phyloP scores from a whole-genome alignment of 2,113 vertebrate genomes.

The Ictidomys tridecemlineatus region DNA sequence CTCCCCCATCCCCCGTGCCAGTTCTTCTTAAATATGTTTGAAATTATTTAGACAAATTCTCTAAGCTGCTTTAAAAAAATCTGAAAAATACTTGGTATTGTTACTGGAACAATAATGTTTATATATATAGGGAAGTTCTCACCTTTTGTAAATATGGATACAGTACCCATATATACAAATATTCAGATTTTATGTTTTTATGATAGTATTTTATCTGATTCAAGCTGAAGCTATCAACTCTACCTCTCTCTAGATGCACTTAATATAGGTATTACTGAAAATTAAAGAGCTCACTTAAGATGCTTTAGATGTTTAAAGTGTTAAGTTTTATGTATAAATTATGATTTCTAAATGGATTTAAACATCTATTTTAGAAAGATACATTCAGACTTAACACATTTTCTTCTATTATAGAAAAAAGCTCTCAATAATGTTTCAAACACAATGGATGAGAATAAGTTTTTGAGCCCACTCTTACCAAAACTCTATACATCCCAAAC shows the following conservation, averaged over 20 bases:
- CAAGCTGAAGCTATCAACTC: neutral
- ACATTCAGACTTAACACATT: neutral
- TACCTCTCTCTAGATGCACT: neutral
- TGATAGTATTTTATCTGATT: neutral
- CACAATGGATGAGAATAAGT: neutral
- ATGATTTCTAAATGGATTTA: neutral
- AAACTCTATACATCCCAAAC: neutral
- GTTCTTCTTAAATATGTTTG: neutral
- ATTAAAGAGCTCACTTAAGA: neutral
- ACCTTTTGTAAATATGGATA: neutral
- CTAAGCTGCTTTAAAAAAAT: neutral
- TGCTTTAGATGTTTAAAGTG: neutral
- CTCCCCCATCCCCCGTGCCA: neutral
- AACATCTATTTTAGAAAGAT: neutral
- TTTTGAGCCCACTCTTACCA: neutral
- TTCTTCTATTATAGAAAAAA: neutral
- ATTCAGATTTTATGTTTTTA: neutral
- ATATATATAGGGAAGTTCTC: neutral
- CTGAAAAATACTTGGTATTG: neutral
- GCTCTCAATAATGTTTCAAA: neutral
- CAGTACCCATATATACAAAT: neutral
- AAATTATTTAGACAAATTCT: neutral
- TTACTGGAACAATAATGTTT: neutral
- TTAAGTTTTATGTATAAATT: neutral
- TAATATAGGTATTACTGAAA: neutral